phyloP scores from a whole-genome alignment of 2,113 vertebrate species.

The Mus musculus region DNA sequence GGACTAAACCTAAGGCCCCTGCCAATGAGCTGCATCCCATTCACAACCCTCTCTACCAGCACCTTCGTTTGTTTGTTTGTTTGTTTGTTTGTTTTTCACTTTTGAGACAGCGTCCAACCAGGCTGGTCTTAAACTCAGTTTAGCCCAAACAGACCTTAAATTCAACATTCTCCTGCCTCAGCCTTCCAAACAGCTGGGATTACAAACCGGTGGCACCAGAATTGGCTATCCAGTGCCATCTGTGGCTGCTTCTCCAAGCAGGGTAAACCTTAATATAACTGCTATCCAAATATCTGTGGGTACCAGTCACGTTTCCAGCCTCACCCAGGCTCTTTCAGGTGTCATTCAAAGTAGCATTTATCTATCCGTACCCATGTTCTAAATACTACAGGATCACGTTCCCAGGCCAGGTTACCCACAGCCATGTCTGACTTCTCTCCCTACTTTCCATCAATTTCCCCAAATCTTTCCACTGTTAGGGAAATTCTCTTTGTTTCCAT shows the following conservation, averaged over 20 bases:
- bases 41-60: not conserved
- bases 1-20: not conserved
- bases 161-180: not conserved
- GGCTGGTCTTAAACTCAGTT: not conserved
- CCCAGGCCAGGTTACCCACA: not conserved
- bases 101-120: not conserved
- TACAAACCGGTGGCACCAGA: not conserved
- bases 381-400: not conserved
- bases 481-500: not conserved
- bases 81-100: not conserved
- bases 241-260: not conserved
- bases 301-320: not conserved
- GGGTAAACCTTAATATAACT: not conserved
- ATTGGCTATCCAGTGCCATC: not conserved
- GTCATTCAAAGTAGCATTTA: not conserved
- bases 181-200: not conserved
- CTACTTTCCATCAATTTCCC: not conserved
- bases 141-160: not conserved
- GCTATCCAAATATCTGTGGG: fast-evolving
- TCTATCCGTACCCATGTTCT: not conserved
- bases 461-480: not conserved
- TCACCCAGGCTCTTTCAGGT: not conserved
- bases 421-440: not conserved
- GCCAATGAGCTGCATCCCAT: not conserved
- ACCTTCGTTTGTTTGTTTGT: not conserved